Evolutionary conservation across 2,888 invertebrate genomes (phyloP), one percentile per base, ranked within the genome.

Genomic region (Eupithecia abbreviata): DNA sequence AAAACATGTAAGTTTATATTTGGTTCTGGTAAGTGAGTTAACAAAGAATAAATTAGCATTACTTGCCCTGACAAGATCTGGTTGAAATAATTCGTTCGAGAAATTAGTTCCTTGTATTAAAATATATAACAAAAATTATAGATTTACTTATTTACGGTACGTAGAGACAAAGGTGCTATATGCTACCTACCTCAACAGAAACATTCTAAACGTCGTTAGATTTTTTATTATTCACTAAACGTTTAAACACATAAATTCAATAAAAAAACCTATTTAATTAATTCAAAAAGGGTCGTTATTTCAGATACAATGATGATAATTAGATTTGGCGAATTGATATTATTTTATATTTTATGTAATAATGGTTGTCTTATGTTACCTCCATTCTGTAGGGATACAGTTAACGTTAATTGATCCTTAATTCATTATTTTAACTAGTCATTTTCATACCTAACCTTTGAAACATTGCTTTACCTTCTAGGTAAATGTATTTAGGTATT

Each of bases 401-500:
- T 69, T 69, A 13, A 47, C 47, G 18, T 9, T 45, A 66, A 66
- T 42, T 66, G 51, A 62, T 72, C 41, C 72, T 49, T 71, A 49
- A 74, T 62, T 65, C 71, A 72, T 75, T 76, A 69, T 43, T 74
- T 43, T 77, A 75, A 80, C 90, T 88, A 89, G 89, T 89, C 88
- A 90, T 89, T 85, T 89, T 84, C 82, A 80, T 75, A 69, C 81
- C 80, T 72, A 69, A 68, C 75, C 71, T 77, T 77, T 80, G 74
- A 80, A 82, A 83, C 84, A 75, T 62, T 89, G 87, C 87, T 84
- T 68, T 86, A 89, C 89, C 89, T 43, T 18, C 47, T 47, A 10
- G 68, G 68, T 68, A 69, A 47, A 47, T 47, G 47, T n/a, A 62
- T 66, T 66, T 69, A 90, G 90, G 85, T 90, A 92, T 90, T 93